Evolutionary conservation across 2,888 invertebrate genomes (phyloP).

Genomic region (Conomelus anceps): DNA sequence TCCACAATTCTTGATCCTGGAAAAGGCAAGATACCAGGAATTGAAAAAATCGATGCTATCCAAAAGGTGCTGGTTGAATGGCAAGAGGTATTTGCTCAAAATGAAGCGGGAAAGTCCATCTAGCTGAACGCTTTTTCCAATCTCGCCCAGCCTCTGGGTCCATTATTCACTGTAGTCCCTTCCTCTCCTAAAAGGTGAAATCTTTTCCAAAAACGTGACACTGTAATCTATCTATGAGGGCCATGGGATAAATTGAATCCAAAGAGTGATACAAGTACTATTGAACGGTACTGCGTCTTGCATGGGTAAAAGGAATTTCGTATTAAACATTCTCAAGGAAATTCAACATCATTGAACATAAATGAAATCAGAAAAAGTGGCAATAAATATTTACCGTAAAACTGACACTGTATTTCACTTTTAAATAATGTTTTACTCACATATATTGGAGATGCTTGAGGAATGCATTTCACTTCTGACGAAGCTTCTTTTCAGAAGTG

Average conservation of each 20-base stretch:
- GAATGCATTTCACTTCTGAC: too few species aligned
- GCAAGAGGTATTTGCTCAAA: neutral
- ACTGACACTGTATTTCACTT: neutral
- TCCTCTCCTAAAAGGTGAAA: neutral
- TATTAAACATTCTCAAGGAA: neutral
- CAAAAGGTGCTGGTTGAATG: neutral
- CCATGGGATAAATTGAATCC: neutral
- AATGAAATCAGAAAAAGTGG: neutral
- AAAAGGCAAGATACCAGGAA: neutral
- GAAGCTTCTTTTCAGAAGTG: too few species aligned
- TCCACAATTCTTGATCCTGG: neutral
- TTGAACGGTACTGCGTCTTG: neutral
- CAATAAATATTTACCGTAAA: neutral
- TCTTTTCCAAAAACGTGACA: neutral
- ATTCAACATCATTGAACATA: neutral
- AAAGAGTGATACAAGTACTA: neutral
- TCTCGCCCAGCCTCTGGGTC: neutral
- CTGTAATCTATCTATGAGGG: neutral
- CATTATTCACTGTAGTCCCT: neutral
- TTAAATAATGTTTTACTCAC: too few species aligned
- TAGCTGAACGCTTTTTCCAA: neutral
- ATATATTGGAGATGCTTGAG: too few species aligned
- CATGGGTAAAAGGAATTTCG: neutral
- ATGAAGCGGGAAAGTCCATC: neutral
- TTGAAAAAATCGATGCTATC: neutral